phyloP scores from a whole-genome alignment of 2,113 vertebrate species.

The Anarhynchus alexandrinus region DNA sequence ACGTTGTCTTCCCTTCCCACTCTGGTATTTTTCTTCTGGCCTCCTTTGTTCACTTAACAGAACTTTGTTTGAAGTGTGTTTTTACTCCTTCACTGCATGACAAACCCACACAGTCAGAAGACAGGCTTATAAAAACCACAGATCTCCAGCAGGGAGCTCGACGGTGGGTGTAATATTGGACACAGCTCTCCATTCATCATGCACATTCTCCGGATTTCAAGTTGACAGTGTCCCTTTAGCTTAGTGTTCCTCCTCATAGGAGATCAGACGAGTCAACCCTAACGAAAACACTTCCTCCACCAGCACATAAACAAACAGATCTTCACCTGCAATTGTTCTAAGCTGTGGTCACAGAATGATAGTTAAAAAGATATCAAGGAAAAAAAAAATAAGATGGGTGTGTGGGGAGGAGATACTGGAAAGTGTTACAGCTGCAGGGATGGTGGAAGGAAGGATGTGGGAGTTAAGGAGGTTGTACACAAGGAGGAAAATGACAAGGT shows the following conservation, averaged over 20 bases:
- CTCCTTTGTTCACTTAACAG: slow-evolving; percentile 50
- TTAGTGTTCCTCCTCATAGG: neutral
- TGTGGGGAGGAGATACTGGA: slow-evolving; percentile 29
- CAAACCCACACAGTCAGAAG: slow-evolving; percentile 52
- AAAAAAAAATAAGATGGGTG: neutral
- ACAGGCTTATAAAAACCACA: slow-evolving; percentile 43
- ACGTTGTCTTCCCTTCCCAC: neutral
- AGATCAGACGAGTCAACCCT: neutral
- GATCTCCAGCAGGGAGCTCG: slow-evolving; percentile 41
- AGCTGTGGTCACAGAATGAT: neutral
- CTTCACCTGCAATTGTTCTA: slow-evolving; percentile 39
- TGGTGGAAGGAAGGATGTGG: slow-evolving; percentile 69
- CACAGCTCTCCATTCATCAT: slow-evolving; percentile 50
- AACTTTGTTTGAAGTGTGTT: slow-evolving; percentile 57
- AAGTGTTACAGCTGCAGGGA: slow-evolving; percentile 33
- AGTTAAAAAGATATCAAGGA: neutral
- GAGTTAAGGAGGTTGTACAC: slow-evolving; percentile 38
- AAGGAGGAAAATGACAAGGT: slow-evolving; percentile 54
- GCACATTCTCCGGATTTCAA: slow-evolving; percentile 48
- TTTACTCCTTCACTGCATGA: slow-evolving; percentile 43
- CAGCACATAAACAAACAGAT: slow-evolving; percentile 26
- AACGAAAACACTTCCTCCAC: slow-evolving; percentile 61
- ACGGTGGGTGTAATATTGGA: slow-evolving; percentile 43
- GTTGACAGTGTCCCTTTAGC: slow-evolving; percentile 31
- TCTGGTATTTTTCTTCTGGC: slow-evolving; percentile 1